phyloP scores from a whole-genome alignment of 2,888 invertebrate species.

The Drosophila pullipes region DNA sequence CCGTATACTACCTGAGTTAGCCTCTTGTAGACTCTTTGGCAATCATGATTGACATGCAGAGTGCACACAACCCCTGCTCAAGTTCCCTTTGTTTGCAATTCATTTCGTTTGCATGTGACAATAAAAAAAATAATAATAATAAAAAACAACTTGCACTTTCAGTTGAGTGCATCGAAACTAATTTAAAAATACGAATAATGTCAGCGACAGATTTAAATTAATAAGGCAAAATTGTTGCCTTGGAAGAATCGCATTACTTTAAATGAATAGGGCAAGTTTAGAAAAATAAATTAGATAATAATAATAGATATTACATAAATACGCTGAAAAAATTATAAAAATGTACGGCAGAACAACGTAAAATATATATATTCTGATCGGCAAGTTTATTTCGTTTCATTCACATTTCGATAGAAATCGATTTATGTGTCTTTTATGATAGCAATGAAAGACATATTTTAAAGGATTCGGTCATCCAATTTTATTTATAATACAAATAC shows the following conservation, averaged over 20 bases:
- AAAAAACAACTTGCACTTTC: constrained; percentile 2
- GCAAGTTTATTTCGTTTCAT: too few relatives aligned
- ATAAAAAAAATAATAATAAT: neutral
- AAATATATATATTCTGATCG: neutral
- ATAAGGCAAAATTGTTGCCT: neutral
- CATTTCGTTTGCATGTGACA: constrained; percentile 33
- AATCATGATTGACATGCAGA: constrained; percentile 79
- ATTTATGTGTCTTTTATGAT: too few relatives aligned
- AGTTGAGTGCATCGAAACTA: constrained; percentile 1
- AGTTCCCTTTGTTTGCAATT: constrained; percentile 46
- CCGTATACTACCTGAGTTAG: constrained; percentile 26
- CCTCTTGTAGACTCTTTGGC: constrained; percentile 39
- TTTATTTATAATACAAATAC: neutral
- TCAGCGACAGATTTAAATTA: neutral
- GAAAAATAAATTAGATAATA: neutral
- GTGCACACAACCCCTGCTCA: constrained; percentile 35
- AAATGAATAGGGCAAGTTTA: neutral
- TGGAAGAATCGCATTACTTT: neutral
- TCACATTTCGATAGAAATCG: too few relatives aligned
- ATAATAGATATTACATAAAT: neutral
- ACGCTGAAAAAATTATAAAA: neutral
- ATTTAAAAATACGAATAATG: constrained; percentile 1
- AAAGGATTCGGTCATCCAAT: neutral
- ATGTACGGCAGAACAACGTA: neutral
- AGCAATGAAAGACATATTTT: too few relatives aligned